Base-by-base conservation (phyloP, 2,888 invertebrate genomes). In the Syritta pipiens region DNA sequence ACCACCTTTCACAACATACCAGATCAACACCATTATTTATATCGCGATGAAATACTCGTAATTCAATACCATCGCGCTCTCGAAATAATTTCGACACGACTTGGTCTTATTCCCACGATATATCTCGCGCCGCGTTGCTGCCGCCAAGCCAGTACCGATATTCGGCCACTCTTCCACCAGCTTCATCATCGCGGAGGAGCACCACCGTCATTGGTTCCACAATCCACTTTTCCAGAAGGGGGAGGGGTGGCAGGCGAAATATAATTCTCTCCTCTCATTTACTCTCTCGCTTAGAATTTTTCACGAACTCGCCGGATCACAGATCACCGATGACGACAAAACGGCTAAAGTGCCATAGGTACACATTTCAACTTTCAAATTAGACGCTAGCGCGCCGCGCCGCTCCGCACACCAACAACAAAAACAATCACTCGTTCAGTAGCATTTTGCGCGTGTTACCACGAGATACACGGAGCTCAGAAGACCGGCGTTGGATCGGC, bases 81-180 rank as follows among this genome's bases (percentile, higher is more conserved):
- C 72, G 55, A 79, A 72, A 79, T 68, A 72, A 72, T 79, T 79
- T 79, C 67, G 72, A 79, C 79, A 79, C 79, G 79, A 79, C 72
- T 79, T 79, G 79, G 79, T 79, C 79, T 72, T 79, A 79, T 79
- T 79, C 79, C 79, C 79, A 79, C 79, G 79, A 79, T 79, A 79
- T 67, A 79, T 72, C 79, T 79, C 49, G 53, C 42, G 53, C 57
- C 57, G 37, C 49, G 68, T 59, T 63, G 37, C 37, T 37, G 7
- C 17, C 37, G 7, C 35, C 12, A n/a, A n/a, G 35, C 35, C 12
- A 30, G 4, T n/a, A 57, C 53, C 22, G 42, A 24, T 68, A 30
- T 59, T 68, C 49, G 48, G 57, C 57, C 42, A 51, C 57, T 59
- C 40, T 26, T 51, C 37, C 35, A 72, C 40, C 67, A 59, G 60